Base-by-base conservation (phyloP, 2,113 vertebrate species). In the Mirounga angustirostris region DNA sequence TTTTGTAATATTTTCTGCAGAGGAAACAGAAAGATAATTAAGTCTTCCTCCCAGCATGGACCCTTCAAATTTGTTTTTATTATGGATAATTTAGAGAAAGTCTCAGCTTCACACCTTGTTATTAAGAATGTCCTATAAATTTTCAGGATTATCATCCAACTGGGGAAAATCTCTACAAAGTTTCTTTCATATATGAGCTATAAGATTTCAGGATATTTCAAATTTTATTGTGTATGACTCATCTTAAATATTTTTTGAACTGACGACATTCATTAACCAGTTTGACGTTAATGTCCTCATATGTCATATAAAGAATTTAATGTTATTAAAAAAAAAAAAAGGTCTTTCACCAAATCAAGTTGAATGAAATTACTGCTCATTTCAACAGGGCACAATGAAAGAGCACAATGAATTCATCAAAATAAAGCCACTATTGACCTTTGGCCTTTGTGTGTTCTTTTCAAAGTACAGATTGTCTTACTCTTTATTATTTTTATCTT, bases 161-260 rank as follows among this genome's bases (percentile, higher is more conserved):
- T 46, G 7, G 33, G 67, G 43, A 8, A 61, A 91, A 56, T 76
- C 22, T 82, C 10, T 56, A 52, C 33, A 74, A 93, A 30, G 1
- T 86, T 93, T 52, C 63, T 65, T 95, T 67, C 46, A 76, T 71
- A 52, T 46, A 24, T 58, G 46, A 71, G n/a, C 61, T 73, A 12
- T 84, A 71, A 71, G 71, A 43, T 85, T 85, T 97, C 61, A 73
- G 28, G 18, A 36, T 61, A 73, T 79, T 95, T 82, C 54, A 56
- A 56, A 46, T 80, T 87, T 86, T 80, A 73, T 33, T 46, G 6
- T 86, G 15, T 83, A 69, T 85, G 86, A 73, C 63, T 54, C 71
- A 50, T 86, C 28, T 73, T 91, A 36, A 65, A 54, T 86, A 59
- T 33, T 54, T 80, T 90, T 80, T 80, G 58, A 94, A 56, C 56